These are phyloP conservation scores for Lathronympha strigana DNA, from an alignment of 2,888 invertebrate species.

Conservation along the genomic window DNA sequence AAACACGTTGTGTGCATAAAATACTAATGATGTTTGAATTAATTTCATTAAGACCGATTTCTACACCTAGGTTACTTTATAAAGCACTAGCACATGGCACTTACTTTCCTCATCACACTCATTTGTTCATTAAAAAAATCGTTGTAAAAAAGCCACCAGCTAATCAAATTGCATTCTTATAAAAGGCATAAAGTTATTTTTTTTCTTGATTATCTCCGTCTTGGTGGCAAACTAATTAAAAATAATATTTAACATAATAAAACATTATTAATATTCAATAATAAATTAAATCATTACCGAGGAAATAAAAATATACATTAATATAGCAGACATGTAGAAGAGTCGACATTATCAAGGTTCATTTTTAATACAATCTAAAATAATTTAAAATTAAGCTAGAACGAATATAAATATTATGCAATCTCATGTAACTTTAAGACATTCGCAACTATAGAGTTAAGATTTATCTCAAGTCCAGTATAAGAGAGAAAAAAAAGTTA, in stretches of 20 bases:
- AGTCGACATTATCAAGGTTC: not conserved
- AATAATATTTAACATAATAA: not conserved
- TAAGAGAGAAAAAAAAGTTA: too few species aligned
- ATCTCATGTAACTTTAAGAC: conserved; percentile 6
- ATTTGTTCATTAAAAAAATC: conserved; percentile 47
- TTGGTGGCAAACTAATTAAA: not conserved
- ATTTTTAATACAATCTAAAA: not conserved
- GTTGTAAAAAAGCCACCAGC: conserved; percentile 28
- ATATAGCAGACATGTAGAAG: not conserved
- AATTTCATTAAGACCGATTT: conserved; percentile 1
- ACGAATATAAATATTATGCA: conserved; percentile 26
- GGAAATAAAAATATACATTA: not conserved
- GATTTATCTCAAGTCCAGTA: too few species aligned
- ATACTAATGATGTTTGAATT: conserved; percentile 22
- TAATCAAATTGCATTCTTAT: not conserved
- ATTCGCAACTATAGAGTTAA: conserved; percentile 1
- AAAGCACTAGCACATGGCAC: conserved; percentile 77
- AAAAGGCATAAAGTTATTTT: not conserved
- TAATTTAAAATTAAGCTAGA: conserved; percentile 9
- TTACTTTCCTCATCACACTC: conserved; percentile 66
- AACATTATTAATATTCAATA: not conserved
- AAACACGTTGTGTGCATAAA: too few species aligned
- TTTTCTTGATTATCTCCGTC: not conserved
- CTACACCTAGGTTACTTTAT: conserved; percentile 48
- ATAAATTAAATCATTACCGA: not conserved